Conservation (phyloP, 2,888 invertebrate species). For the Camponotus fellah region DNA sequence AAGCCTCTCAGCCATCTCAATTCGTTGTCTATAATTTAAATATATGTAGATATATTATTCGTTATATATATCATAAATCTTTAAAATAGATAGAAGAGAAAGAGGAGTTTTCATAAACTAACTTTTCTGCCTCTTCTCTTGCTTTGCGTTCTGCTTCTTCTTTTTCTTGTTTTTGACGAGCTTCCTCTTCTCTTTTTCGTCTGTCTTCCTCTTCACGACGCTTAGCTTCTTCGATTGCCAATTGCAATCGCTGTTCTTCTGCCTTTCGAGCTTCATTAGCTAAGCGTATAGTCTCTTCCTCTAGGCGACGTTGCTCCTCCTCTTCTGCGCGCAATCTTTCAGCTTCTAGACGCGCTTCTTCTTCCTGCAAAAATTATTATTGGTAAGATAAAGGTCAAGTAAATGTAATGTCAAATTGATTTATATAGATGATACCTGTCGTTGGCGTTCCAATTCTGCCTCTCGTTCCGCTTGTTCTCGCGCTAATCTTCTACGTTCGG, state of each 20-base stretch:
- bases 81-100: not conserved
- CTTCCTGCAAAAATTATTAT: constrained; percentile 86
- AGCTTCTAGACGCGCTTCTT: constrained; percentile 91
- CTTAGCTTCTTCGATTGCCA: constrained; percentile 90
- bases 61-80: not conserved
- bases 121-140: constrained; percentile 94
- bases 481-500: constrained; percentile 95
- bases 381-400: not conserved
- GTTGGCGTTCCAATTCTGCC: constrained; percentile 93
- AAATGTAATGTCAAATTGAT: constrained; percentile 8
- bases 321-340: constrained; percentile 92
- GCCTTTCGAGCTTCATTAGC: constrained; percentile 93
- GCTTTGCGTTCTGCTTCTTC: constrained; percentile 93
- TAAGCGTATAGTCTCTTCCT: constrained; percentile 92
- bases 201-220: constrained; percentile 93
- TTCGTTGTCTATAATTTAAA: constrained; percentile 88
- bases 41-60: not conserved
- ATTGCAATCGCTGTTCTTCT: constrained; percentile 94
- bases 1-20: constrained; percentile 93
- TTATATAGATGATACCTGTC: constrained; percentile 84
- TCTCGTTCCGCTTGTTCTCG: constrained; percentile 96
- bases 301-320: constrained; percentile 93
- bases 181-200: constrained; percentile 90
- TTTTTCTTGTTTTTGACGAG: constrained; percentile 89
- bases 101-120: constrained; percentile 18